Base-by-base conservation (phyloP, 2,113 vertebrate species). In the Gopherus flavomarginatus region DNA sequence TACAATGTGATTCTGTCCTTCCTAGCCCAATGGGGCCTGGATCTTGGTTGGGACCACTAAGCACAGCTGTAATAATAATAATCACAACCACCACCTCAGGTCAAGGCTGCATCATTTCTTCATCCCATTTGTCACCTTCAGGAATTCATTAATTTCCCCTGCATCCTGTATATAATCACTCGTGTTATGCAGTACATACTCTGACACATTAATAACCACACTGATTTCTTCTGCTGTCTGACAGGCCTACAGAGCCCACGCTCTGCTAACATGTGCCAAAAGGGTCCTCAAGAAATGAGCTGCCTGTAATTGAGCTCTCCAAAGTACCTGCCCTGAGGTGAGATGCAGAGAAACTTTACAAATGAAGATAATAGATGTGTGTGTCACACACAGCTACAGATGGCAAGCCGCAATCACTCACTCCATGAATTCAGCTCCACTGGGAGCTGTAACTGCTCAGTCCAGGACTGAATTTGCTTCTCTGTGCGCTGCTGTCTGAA, bases 311-410 rank as follows among this genome's bases (percentile, higher is more conserved):
- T 92, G 97, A 97, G 96, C 91, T 94, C 97, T 96, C 89, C 53
- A 94, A 98, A 97, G 94, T 87, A 62, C 49, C 88, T 97, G 97
- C 96, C 97, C 93, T 49, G 44, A 42, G 97, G 97, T 96, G 93
- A 94, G 88, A 92, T 72, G 6, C 81, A 88, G 92, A 96, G 93
- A 97, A 97, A 95, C 57, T 81, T 87, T 93, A 95, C 96, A 97
- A 94, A 95, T 92, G 90, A 97, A 98, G 95, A 93, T 98, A 97
- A 98, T 96, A 92, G 91, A 93, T 93, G 97, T 96, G 95, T 95
- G 87, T 97, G 92, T 96, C 95, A 94, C 96, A 91, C 85, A 77
- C 81, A 77, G 50, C 1, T 82, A 92, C 92, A 92, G 95, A 82
- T 81, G 38, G 83, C 19, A 5, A 86, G 94, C 89, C 87, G 12